phyloP scores from a whole-genome alignment of 2,797 vertebrate species.

The Gymnoscopelus braueri region DNA sequence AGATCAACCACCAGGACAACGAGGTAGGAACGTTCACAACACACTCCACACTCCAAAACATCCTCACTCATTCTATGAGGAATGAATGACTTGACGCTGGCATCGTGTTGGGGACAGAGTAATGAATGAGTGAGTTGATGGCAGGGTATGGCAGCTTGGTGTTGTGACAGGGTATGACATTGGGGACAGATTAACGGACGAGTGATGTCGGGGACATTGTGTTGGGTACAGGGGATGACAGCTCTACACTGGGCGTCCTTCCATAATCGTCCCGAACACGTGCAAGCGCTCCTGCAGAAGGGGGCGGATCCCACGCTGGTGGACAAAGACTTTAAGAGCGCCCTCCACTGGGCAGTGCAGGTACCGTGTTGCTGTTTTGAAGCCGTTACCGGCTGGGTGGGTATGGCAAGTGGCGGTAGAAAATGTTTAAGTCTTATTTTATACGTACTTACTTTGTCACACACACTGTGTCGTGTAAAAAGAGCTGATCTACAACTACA shows the following conservation, averaged over 20 bases:
- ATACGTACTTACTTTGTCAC: too few relatives aligned
- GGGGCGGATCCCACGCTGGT: conserved; percentile 87
- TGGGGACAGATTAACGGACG: too few relatives aligned
- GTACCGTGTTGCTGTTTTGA: background rate
- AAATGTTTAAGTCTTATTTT: background rate
- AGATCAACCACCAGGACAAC: conserved; percentile 91
- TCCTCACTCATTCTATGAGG: too few relatives aligned
- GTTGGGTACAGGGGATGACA: conserved; percentile 2
- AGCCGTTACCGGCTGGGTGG: too few relatives aligned
- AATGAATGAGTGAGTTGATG: background rate
- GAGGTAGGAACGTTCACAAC: conserved; percentile 78
- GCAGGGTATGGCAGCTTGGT: conserved; percentile 48
- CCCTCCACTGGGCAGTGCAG: conserved; percentile 86
- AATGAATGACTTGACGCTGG: too few relatives aligned
- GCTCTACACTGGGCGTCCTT: conserved; percentile 92
- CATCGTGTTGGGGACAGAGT: too few relatives aligned
- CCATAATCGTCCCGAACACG: conserved; percentile 87
- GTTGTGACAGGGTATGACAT: background rate
- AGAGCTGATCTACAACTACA: too few relatives aligned
- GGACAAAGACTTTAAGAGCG: conserved; percentile 91
- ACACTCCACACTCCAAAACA: too few relatives aligned
- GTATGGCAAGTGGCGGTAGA: background rate
- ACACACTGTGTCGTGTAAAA: too few relatives aligned
- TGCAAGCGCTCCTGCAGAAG: conserved; percentile 85
- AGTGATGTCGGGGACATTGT: background rate